Percentiles rank a stretch among this genome's conserved stretches.
phyloP scores from a whole-genome alignment of 2,113 vertebrate species.

The Psittacula cyanocephala region DNA sequence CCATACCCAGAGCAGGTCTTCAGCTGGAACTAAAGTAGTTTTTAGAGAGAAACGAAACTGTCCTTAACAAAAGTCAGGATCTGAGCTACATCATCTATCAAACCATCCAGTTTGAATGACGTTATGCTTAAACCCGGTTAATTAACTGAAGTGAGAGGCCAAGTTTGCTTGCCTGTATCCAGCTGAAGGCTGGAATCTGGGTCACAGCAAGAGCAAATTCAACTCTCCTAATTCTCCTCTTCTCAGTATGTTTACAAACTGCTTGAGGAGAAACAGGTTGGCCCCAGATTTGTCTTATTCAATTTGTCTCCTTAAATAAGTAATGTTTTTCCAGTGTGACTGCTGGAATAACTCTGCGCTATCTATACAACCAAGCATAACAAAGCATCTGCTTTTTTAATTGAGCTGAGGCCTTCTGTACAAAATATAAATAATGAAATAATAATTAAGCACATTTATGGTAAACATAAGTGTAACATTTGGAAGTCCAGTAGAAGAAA shows the following conservation, averaged over 20 bases:
- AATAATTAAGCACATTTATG: not conserved
- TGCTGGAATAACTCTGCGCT: not conserved
- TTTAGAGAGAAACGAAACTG: not conserved
- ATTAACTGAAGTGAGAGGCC: not conserved
- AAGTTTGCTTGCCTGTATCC: not conserved
- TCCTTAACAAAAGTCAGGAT: not conserved
- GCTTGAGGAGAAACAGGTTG: constrained; percentile 39
- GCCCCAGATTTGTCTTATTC: constrained; percentile 41
- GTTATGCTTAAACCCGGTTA: not conserved
- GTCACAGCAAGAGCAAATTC: not conserved
- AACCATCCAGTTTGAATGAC: not conserved
- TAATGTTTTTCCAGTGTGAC: not conserved
- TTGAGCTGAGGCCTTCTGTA: not conserved
- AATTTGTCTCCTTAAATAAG: constrained; percentile 29
- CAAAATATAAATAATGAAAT: not conserved
- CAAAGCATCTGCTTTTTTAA: not conserved
- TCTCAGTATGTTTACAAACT: not conserved
- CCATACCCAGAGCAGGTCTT: not conserved
- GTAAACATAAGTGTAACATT: not conserved
- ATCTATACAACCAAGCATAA: not conserved
- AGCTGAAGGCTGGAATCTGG: not conserved
- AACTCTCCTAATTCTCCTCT: not conserved
- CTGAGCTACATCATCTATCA: not conserved
- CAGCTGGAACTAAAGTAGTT: not conserved
- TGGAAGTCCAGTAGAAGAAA: not conserved